Base-by-base conservation (phyloP, 2,888 invertebrate genomes). In the Sinotaia quadrata region DNA sequence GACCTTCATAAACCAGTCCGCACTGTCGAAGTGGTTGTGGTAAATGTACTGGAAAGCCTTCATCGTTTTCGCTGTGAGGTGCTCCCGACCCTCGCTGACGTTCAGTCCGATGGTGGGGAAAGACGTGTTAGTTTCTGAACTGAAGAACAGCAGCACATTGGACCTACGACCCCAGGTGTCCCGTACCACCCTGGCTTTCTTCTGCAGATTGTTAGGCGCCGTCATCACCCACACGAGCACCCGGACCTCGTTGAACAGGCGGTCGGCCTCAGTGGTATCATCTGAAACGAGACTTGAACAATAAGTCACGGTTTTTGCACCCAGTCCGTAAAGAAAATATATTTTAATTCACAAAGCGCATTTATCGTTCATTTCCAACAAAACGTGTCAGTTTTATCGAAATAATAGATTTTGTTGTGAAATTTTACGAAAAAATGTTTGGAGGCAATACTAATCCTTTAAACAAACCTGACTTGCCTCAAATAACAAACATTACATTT, bases 151-250 rank as follows among this genome's bases (percentile, higher is more conserved):
- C 61, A 85, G 80, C 47, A 81, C 79, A 71, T 89, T 88, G 75
- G 87, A 97, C 34, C 97, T 91, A 86, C 93, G 93, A 1, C 96
- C 98, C 97, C 97, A 98, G 0, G 97, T 98, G 1, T 94, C 93
- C 85, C 95, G 95, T 5, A 98, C 96, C 80, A 97, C 97, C 15
- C 66, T 91, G 0, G 98, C 97, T 88, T 95, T 95, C 78, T 91
- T 92, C 84, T 94, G 91, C 81, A 97, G 96, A 89, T 96, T 98
- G 34, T 90, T 90, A 0, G 98, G 97, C 75, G 93, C 93, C 0
- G 98, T 98, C 95, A 98, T 95, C 51, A 98, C 91, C 98, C 98
- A 98, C 87, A 98, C 97, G 0, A 98, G 90, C 0, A 98, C 93
- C 62, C 95, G 91, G 49, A 98, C 94, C 79, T 93, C 92, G 74